Base-by-base conservation (phyloP, 2,113 vertebrate genomes). In the Phylloscopus trochilus region DNA sequence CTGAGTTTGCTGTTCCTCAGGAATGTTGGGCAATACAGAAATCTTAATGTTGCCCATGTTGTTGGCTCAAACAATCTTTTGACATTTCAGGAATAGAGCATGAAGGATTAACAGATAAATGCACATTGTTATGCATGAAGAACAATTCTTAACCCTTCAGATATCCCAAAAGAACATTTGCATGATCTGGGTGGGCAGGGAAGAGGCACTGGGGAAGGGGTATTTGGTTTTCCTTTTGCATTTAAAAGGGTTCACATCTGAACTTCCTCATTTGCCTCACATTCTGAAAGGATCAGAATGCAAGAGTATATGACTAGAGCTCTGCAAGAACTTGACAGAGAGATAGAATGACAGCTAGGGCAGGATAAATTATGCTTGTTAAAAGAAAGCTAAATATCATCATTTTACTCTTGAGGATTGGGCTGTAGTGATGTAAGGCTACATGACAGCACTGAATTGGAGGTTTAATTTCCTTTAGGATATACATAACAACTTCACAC, bases 31-130 rank as follows among this genome's bases (percentile, higher is more conserved):
- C 72, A 93, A 31, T 83, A 95, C 83, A 95, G 74, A 83, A 93
- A 95, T 67, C 95, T 96, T 92, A 94, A 79, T 70, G 67, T 47
- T 96, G 86, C 13, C 35, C 46, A 74, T 56, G 52, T 13, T 93
- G 52, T 83, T 94, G 79, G 67, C 80, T 97, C 75, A 93, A 92
- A 93, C 75, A 95, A 85, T 94, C 52, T 95, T 94, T 91, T 96
- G 69, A 83, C 67, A 53, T 93, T 90, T 95, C 74, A 95, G 79
- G 80, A 97, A 83, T 66, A 82, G 94, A 95, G 83, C 80, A 70
- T 39, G 26, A 86, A 96, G 90, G 90, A 97, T 97, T 97, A 95
- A 60, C 69, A 77, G 87, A 87, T 77, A 81, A 94, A 85, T 18
- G 79, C 47, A 87, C 41, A 46, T 66, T 93, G 11, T 72, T 92